Base-by-base conservation (phyloP, 2,113 vertebrate species). In the Halichoeres trimaculatus region DNA sequence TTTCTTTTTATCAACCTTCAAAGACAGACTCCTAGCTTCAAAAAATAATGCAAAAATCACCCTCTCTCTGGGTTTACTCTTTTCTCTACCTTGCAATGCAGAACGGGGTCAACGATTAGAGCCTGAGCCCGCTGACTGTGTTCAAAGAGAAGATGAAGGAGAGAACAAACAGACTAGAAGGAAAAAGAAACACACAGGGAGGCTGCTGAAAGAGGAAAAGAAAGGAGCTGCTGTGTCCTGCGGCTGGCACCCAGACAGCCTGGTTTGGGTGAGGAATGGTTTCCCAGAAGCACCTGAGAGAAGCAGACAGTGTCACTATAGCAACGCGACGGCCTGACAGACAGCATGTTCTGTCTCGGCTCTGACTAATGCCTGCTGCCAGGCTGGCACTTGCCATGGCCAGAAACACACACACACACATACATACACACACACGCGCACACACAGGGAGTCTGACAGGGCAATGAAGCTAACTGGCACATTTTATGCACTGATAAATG, bases 281-380 rank as follows among this genome's bases (percentile, higher is more conserved):
- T 91, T 93, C 90, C 88, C 87, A 88, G 87, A 90, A 91, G 88
- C 90, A 91, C 90, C 86, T 88, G 91, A 89, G 87, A 89, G 83
- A 89, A 88, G 87, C 87, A 93, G 91, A 90, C 90, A 74, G 84
- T 63, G 80, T 91, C 84, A 62, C 87, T 80, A 87, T 87, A 84
- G 88, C 83, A 90, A 89, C 91, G 74, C 75, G 80, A 68, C 85
- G 34, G 88, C 76, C 80, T 89, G 88, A 91, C 87, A 91, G 90
- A 93, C 92, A 91, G 85, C 86, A 89, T 92, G 93, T 91, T 91
- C 91, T 90, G 87, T 88, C 86, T 90, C 70, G 81, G 68, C 83
- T 88, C 84, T 94, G 92, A 93, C 92, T 93, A 93, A 94, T 85
- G 86, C 85, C 83, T 88, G 80, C 85, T 91, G 90, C 85, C 83